These are phyloP conservation scores for Cyprinodon variegatus DNA, from an alignment of 2,113 vertebrate species.

Conservation along the genomic window DNA sequence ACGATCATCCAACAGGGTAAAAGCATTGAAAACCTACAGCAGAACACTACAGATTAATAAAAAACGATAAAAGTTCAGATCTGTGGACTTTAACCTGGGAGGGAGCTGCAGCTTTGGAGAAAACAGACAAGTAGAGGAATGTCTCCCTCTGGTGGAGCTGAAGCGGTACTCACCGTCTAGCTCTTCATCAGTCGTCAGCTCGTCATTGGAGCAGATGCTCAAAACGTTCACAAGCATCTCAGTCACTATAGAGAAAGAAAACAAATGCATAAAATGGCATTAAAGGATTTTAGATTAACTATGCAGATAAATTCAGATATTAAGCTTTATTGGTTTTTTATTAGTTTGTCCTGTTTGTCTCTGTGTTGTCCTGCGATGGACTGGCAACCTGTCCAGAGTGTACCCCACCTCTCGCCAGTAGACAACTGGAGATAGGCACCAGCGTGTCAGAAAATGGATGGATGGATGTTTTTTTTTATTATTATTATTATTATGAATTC, in stretches of 20 bases:
- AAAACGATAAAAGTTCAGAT: not conserved
- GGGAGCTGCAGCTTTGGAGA: not conserved
- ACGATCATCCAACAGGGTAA: slow-evolving; percentile 13
- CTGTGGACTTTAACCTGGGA: not conserved
- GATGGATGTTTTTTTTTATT: too few relatives aligned
- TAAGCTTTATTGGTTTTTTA: too few relatives aligned
- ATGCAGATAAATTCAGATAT: too few relatives aligned
- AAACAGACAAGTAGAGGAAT: not conserved
- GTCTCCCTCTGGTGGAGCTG: slow-evolving; percentile 56
- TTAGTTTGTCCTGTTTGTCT: too few relatives aligned
- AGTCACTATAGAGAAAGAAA: slow-evolving; percentile 83
- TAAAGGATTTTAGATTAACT: too few relatives aligned
- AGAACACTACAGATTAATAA: not conserved
- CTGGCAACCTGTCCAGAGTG: too few relatives aligned
- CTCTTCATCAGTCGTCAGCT: slow-evolving; percentile 96
- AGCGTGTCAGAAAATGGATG: too few relatives aligned
- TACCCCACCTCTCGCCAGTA: too few relatives aligned
- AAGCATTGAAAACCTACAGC: not conserved
- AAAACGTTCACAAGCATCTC: slow-evolving; percentile 98
- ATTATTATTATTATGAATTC: too few relatives aligned
- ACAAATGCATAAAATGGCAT: not conserved
- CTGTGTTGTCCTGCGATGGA: too few relatives aligned
- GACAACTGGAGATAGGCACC: too few relatives aligned
- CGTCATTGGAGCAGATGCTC: slow-evolving; percentile 98
- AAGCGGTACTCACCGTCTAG: slow-evolving; percentile 87